A percentile compares a stretch with the other conserved stretches of the same genome.
Evolutionary conservation across 1,140 invertebrate genomes (phyloP).

Genomic region (Drosophila prosaltans): DNA sequence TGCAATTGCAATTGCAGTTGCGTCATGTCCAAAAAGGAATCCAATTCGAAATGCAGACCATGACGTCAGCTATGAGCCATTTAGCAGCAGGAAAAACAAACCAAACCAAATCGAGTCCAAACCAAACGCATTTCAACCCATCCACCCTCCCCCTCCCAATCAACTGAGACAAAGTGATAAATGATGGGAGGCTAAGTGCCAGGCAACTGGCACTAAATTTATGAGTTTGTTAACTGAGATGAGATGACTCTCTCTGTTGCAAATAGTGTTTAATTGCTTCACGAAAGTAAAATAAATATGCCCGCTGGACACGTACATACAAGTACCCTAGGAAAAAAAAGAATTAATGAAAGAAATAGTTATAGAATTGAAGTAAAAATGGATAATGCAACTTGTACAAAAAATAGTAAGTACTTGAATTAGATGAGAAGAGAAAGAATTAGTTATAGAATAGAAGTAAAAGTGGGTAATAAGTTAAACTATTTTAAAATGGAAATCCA

Average conservation of each 20-base stretch:
- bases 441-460: too few species aligned
- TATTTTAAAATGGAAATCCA: too few species aligned
- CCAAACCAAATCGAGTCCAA: slow-evolving; percentile 9
- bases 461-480: too few species aligned
- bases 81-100: slow-evolving; percentile 7
- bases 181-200: slow-evolving; percentile 52
- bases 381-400: too few species aligned
- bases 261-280: slow-evolving; percentile 60
- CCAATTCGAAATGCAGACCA: slow-evolving; percentile 31
- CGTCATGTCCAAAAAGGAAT: slow-evolving; percentile 48
- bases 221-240: slow-evolving; percentile 21
- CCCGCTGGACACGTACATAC: too few species aligned
- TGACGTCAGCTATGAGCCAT: slow-evolving; percentile 44
- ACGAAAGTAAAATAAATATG: slow-evolving; percentile 25
- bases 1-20: slow-evolving; percentile 29
- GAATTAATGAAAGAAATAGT: too few species aligned
- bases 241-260: slow-evolving; percentile 17
- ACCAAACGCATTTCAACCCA: slow-evolving; percentile 5
- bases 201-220: slow-evolving; percentile 38
- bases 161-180: slow-evolving; percentile 46
- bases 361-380: too few species aligned
- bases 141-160: neutral
- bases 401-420: too few species aligned
- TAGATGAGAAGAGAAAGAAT: too few species aligned
- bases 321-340: too few species aligned